Evolutionary conservation across 2,797 vertebrate species (phyloP), one percentile per base, ranked within the genome.

Genomic region (Intellagama lesueurii): DNA sequence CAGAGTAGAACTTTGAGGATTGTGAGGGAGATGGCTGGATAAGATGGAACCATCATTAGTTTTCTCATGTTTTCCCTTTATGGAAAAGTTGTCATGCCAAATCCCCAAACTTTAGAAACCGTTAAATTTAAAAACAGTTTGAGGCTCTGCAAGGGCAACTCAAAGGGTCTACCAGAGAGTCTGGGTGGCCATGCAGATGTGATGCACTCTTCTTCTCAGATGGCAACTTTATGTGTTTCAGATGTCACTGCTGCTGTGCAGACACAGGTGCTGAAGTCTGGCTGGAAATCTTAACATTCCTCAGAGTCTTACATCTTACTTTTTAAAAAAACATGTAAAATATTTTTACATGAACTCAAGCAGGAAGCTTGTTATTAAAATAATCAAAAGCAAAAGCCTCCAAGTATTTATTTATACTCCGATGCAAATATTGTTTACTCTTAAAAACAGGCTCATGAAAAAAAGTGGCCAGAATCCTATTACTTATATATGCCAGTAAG

Each of bases 361-460:
- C 4, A 81, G 40, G 14, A 69, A 28, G 22, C 28, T 60, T 73
- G 40, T 35, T 66, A 73, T 5, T 35, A 7, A 80, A 89, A 40
- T 68, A 85, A 30, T 80, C 28, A 47, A 64, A 79, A n/a, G n/a
- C 60, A 72, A 52, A 80, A 35, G 81, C 81, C 89, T 88, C 5
- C 72, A 77, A 35, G 76, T 69, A 24, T 76, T 26, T 47, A 44
- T 24, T 87, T 16, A 79, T 90, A 84, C 52, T 90, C 68, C 22
- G 70, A 81, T 0, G 68, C n/a, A 47, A 26, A 64, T 89, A 88
- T 75, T 0, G 72, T 85, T 64, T 32, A n/a, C 28, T 17, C 44
- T 70, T 24, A 28, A 85, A 85, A 9, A 90, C 68, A 91, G 66
- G 86, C 0, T 66, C 40, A 92, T 30, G 28, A 88, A 92, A 93